Evolutionary conservation across 2,113 vertebrate genomes (phyloP), one percentile per base, ranked within the genome.

Genomic region (Chloroceryle aenea): DNA sequence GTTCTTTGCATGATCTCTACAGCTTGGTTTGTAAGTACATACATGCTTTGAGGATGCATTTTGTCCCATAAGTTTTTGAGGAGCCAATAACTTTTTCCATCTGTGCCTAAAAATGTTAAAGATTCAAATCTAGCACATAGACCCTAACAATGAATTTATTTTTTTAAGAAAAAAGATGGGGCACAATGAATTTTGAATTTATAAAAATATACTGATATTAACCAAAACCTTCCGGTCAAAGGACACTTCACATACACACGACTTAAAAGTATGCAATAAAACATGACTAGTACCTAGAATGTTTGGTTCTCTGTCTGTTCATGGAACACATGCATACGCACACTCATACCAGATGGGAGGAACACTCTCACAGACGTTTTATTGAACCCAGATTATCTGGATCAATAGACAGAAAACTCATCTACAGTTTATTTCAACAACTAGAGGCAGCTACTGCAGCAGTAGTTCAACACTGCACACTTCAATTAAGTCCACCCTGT

Each of bases 151-250:
- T 92, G 95, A 95, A 97, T 97, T n/a, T n/a, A 97, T 95, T 80
- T 87, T 68, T 92, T 91, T 88, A 95, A 94, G 16, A 63, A 63
- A 62, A 47, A 92, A 97, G 93, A 95, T 97, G 97, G 98, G 93
- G 97, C 95, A 97, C 95, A 75, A 96, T 95, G 94, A 97, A 93
- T 97, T 97, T 97, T 61, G 96, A 86, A 97, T 96, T 98, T 98
- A 98, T 98, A 98, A 98, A 98, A 98, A 98, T 98, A 98, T 98
- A 98, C 96, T 97, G 96, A 87, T 98, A 97, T 98, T 97, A 98
- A 98, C 97, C 95, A 97, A 98, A 97, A 96, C 92, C 92, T 98
- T 98, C 94, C 48, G 95, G 90, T 96, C 92, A 94, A 96, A 97
- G 97, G 96, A 98, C 92, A 97, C 96, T 96, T 98, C 86, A 98